Conservation (phyloP, 2,888 invertebrate genomes). For the Galeruca laticollis region DNA sequence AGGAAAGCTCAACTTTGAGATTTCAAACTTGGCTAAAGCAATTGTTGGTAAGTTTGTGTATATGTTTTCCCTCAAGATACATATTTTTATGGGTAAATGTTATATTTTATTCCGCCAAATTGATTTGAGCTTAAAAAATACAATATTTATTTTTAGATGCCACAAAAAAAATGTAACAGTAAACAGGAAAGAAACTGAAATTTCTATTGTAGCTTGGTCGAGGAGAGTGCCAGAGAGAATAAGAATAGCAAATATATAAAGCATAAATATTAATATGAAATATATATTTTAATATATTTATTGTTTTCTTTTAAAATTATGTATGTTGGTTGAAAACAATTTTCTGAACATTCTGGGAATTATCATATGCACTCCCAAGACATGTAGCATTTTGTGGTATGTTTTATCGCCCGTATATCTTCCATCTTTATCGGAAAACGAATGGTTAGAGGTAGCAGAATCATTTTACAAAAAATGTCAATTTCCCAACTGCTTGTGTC, state of each 20-base stretch:
- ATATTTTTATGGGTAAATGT: neutral
- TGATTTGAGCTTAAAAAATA: neutral
- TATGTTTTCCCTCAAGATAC: neutral
- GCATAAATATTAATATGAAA: too few relatives aligned
- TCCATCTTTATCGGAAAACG: too few relatives aligned
- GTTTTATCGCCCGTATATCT: too few relatives aligned
- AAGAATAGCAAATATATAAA: too few relatives aligned
- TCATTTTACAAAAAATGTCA: too few relatives aligned
- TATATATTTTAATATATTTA: too few relatives aligned
- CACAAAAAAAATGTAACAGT: constrained; percentile 6
- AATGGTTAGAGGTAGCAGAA: too few relatives aligned
- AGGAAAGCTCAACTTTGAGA: constrained; percentile 13
- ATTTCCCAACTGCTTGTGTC: too few relatives aligned
- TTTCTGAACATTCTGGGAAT: constrained; percentile 2
- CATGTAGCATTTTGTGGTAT: too few relatives aligned
- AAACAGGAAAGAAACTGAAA: constrained; percentile 7
- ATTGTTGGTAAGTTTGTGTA: constrained; percentile 20
- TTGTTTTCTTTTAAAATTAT: too few relatives aligned
- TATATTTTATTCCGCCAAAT: constrained; percentile 1
- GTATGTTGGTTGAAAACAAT: neutral
- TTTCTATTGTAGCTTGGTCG: constrained; percentile 15
- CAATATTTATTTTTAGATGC: too few relatives aligned
- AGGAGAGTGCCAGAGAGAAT: too few relatives aligned
- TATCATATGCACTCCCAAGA: neutral
- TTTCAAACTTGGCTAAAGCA: constrained; percentile 16